phyloP scores from a whole-genome alignment of 2,797 vertebrate species.

The Tauraco hartlaubi region DNA sequence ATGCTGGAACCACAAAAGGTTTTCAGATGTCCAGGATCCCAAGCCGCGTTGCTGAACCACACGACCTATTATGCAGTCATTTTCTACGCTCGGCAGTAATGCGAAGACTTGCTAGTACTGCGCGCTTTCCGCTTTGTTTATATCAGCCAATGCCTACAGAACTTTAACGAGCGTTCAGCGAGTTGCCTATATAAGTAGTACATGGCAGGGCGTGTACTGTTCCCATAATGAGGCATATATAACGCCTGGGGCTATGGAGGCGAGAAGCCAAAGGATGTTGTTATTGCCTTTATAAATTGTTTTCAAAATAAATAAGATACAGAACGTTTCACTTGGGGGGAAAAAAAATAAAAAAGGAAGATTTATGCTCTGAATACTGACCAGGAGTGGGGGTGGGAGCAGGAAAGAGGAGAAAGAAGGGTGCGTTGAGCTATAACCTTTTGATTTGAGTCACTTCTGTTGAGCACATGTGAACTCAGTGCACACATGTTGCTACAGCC shows the following conservation, averaged over 20 bases:
- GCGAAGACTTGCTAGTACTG: not conserved
- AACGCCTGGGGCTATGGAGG: conserved; percentile 5
- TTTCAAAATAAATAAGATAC: conserved; percentile 67
- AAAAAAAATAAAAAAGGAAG: not conserved
- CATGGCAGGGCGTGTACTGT: conserved; percentile 18
- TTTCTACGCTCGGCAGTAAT: not conserved
- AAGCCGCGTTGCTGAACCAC: not conserved
- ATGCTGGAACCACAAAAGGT: conserved; percentile 34
- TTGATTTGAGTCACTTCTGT: conserved; percentile 29
- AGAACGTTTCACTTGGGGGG: not conserved
- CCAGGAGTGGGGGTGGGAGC: not conserved
- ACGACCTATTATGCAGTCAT: not conserved
- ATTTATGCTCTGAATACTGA: not conserved
- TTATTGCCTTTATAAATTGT: conserved; percentile 61
- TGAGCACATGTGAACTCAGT: conserved; percentile 1
- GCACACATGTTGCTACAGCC: not conserved
- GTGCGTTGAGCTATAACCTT: not conserved
- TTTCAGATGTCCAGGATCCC: conserved; percentile 37
- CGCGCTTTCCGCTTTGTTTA: not conserved
- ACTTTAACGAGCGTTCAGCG: conserved; percentile 42
- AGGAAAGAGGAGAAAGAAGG: conserved; percentile 13
- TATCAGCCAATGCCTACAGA: conserved; percentile 49
- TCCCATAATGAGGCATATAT: conserved; percentile 39
- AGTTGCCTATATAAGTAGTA: conserved; percentile 14
- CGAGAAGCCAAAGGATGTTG: conserved; percentile 68